Evolutionary conservation across 2,113 vertebrate species (phyloP).

Genomic region (Crotalus horridus): DNA sequence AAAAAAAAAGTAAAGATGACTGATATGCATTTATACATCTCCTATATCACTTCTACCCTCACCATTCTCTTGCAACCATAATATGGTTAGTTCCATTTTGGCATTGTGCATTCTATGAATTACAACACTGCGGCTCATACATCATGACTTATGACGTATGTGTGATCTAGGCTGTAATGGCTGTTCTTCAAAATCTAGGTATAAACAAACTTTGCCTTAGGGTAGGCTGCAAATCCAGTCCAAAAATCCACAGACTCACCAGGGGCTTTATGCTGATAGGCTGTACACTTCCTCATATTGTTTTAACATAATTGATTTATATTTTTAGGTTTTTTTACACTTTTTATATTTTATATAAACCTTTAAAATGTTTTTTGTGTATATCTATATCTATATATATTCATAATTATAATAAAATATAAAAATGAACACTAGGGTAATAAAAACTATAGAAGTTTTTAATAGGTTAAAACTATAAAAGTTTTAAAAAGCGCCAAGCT

Average conservation of each 20-base stretch:
- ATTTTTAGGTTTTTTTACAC: neutral
- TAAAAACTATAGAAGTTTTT: too few species aligned
- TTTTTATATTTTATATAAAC: neutral
- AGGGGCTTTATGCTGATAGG: neutral
- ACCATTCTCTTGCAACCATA: neutral
- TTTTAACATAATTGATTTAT: neutral
- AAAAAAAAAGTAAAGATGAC: neutral
- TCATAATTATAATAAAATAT: neutral
- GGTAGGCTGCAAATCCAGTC: neutral
- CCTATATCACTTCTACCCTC: neutral
- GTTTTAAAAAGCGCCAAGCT: too few species aligned
- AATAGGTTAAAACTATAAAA: too few species aligned
- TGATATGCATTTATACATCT: neutral
- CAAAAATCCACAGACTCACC: neutral
- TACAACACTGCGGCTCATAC: neutral
- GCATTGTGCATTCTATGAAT: neutral
- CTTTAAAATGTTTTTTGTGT: neutral
- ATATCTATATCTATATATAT: too few species aligned
- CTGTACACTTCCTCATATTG: neutral
- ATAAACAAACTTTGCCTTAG: neutral
- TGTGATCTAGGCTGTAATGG: neutral
- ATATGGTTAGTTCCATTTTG: neutral
- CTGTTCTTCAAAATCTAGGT: neutral
- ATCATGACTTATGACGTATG: neutral
- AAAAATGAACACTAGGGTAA: too few species aligned